phyloP scores from a whole-genome alignment of 2,113 vertebrate genomes.

The Cyprinodon variegatus region DNA sequence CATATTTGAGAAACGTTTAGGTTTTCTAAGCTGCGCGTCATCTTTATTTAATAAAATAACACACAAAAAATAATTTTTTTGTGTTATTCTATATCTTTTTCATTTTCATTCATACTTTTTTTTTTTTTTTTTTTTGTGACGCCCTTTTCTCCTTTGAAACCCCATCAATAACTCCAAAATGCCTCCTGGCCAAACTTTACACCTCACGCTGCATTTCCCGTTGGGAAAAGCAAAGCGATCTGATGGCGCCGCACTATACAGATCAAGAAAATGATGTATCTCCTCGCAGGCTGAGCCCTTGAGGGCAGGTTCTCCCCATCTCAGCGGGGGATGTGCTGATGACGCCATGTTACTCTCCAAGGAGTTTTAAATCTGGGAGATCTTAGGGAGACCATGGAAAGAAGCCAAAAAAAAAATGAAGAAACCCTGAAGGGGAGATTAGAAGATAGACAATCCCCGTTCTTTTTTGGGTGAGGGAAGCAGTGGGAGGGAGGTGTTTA shows the following conservation, averaged over 20 bases:
- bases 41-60: too few relatives aligned
- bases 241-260: conserved; percentile 37
- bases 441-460: conserved; percentile 20
- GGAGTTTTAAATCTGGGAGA: conserved; percentile 49
- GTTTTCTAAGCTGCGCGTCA: too few relatives aligned
- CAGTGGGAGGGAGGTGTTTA: conserved; percentile 25
- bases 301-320: conserved; percentile 39
- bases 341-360: conserved; percentile 56
- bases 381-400: conserved; percentile 33
- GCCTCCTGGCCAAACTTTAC: conserved; percentile 54
- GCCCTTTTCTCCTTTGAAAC: conserved; percentile 23
- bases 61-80: too few relatives aligned
- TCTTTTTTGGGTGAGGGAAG: conserved; percentile 27
- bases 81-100: too few relatives aligned
- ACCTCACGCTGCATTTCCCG: conserved; percentile 42
- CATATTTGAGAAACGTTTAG: too few relatives aligned
- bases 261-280: conserved; percentile 53
- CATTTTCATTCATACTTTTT: too few relatives aligned
- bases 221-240: conserved; percentile 44
- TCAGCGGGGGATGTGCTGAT: conserved; percentile 31
- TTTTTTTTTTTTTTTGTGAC: conserved; percentile 40
- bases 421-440: conserved; percentile 57
- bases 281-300: conserved; percentile 19
- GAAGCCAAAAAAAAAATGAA: conserved; percentile 10
- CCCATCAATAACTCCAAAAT: conserved; percentile 29